These are phyloP conservation scores for Tychaedon coryphoeus DNA, from an alignment of 2,113 vertebrate species.

Conservation along the genomic window DNA sequence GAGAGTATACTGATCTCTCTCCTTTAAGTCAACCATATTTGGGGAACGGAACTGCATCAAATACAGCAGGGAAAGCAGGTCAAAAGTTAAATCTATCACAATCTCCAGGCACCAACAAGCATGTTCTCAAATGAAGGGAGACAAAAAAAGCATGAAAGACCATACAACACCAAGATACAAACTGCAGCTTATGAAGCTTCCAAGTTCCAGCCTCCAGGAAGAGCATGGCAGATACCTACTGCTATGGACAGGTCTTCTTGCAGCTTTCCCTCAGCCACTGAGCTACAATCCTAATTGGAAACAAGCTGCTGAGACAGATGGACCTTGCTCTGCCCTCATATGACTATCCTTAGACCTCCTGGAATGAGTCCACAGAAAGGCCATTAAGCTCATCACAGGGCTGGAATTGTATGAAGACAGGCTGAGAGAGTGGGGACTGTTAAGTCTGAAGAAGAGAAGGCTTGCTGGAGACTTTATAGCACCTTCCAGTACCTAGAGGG, in stretches of 20 bases:
- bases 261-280: neutral
- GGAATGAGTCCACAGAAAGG: neutral
- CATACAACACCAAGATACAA: neutral
- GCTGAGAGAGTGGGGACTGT: neutral
- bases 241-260: neutral
- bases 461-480: neutral
- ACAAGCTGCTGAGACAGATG: neutral
- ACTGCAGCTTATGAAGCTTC: neutral
- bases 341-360: neutral
- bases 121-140: neutral
- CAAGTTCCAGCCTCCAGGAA: neutral
- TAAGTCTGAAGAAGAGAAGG: neutral
- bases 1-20: neutral
- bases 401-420: neutral
- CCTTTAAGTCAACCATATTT: neutral
- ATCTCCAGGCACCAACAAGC: neutral
- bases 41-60: neutral
- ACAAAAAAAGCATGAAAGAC: neutral
- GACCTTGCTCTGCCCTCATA: neutral
- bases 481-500: neutral
- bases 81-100: neutral
- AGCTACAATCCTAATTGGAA: neutral
- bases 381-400: neutral
- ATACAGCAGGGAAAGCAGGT: neutral
- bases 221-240: neutral